Evolutionary conservation across 2,113 vertebrate genomes (phyloP).

Genomic region (Ciconia stormi): DNA sequence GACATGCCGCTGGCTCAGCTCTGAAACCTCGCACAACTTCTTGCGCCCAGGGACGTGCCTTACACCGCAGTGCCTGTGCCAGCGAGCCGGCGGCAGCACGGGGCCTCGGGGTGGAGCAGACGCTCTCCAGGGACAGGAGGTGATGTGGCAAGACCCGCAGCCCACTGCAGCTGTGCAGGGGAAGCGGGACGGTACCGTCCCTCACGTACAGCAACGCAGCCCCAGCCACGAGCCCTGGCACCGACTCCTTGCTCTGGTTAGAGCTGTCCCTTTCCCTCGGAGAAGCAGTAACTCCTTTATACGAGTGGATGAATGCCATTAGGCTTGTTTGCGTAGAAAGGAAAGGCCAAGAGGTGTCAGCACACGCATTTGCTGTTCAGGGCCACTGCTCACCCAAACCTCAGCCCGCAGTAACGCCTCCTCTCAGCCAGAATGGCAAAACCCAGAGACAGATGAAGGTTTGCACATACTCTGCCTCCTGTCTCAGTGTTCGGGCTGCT

Average conservation of each 20-base stretch:
- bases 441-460: neutral
- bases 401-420: neutral
- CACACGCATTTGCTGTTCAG: neutral
- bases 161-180: neutral
- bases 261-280: neutral
- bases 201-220: neutral
- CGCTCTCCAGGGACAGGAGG: accelerated
- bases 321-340: neutral
- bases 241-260: neutral
- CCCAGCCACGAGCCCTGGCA: neutral
- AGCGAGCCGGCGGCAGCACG: accelerated
- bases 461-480: neutral
- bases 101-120: neutral
- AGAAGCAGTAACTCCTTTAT: neutral
- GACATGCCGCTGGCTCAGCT: accelerated
- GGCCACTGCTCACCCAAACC: neutral
- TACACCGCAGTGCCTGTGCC: neutral
- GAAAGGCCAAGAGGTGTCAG: neutral
- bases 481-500: neutral
- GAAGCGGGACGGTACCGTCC: accelerated
- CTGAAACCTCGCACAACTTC: neutral
- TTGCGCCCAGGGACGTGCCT: accelerated
- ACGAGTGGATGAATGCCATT: neutral
- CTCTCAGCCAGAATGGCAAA: neutral
- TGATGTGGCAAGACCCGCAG: neutral